A percentile compares a stretch with the other conserved stretches of the same genome.
These are phyloP conservation scores for Corythoichthys intestinalis DNA, from an alignment of 2,113 vertebrate genomes.

Conservation along the genomic window DNA sequence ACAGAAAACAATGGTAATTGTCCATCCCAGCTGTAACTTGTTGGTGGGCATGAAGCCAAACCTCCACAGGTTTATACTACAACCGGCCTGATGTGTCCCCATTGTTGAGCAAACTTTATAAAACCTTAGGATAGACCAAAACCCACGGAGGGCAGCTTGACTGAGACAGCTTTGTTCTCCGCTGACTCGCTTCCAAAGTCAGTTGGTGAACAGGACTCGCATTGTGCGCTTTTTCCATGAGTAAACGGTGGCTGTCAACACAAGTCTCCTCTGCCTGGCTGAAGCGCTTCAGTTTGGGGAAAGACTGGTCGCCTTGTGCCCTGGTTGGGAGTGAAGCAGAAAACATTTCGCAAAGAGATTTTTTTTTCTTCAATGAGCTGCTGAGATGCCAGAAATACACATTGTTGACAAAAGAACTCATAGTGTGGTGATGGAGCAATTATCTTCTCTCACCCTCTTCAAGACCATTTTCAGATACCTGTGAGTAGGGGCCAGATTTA, in stretches of 20 bases:
- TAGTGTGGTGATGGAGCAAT: slow-evolving; percentile 65
- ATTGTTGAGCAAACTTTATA: slow-evolving; percentile 63
- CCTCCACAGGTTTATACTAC: slow-evolving; percentile 55
- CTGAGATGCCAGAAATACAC: slow-evolving; percentile 61
- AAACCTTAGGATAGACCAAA: slow-evolving; percentile 69
- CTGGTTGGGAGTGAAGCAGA: slow-evolving; percentile 37
- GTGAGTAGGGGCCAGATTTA: slow-evolving; percentile 4
- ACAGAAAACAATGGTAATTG: slow-evolving; percentile 40
- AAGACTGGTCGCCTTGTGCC: slow-evolving; percentile 71
- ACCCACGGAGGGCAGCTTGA: slow-evolving; percentile 67
- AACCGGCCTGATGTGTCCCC: slow-evolving; percentile 59
- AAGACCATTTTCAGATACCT: slow-evolving; percentile 17
- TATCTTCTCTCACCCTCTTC: slow-evolving; percentile 54
- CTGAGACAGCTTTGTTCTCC: slow-evolving; percentile 78
- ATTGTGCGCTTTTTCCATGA: slow-evolving; percentile 81
- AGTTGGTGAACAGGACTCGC: slow-evolving; percentile 73
- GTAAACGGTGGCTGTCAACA: slow-evolving; percentile 79
- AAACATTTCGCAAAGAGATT: slow-evolving; percentile 58
- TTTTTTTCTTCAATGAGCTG: slow-evolving; percentile 69
- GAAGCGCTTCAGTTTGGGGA: slow-evolving; percentile 47
- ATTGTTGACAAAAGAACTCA: slow-evolving; percentile 65
- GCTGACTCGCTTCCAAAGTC: slow-evolving; percentile 78
- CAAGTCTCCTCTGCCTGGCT: slow-evolving; percentile 73
- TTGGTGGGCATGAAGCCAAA: slow-evolving; percentile 43
- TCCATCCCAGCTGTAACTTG: slow-evolving; percentile 41